A percentile compares a stretch with the other conserved stretches of the same genome.
phyloP scores from a whole-genome alignment of 2,888 invertebrate genomes.

The Euplagia quadripunctaria region DNA sequence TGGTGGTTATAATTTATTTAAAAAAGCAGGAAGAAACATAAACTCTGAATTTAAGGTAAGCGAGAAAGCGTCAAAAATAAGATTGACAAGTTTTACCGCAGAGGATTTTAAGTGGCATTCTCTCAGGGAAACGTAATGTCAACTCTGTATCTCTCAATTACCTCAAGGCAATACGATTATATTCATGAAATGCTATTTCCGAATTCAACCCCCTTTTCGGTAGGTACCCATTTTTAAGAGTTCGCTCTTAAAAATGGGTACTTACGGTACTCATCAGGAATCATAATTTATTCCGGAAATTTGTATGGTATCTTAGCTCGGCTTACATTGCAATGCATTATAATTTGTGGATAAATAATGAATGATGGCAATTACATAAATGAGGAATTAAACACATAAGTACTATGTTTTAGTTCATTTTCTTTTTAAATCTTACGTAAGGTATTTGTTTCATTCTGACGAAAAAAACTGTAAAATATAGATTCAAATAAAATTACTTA shows the following conservation, averaged over 20 bases:
- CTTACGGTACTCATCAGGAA: too few relatives aligned
- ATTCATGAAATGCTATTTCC: conserved; percentile 33
- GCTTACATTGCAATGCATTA: neutral
- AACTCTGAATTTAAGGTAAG: conserved; percentile 1
- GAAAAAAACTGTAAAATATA: too few relatives aligned
- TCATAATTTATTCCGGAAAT: neutral
- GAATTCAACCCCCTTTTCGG: conserved; percentile 1
- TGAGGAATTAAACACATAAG: neutral
- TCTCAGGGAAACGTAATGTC: conserved; percentile 15
- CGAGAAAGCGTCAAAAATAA: conserved; percentile 21
- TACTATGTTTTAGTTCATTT: too few relatives aligned
- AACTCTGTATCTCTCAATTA: conserved; percentile 22
- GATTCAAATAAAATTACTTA: too few relatives aligned
- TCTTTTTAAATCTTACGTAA: too few relatives aligned
- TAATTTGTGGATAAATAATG: neutral
- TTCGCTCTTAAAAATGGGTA: too few relatives aligned
- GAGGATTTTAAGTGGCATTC: conserved; percentile 21
- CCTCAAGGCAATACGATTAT: conserved; percentile 24
- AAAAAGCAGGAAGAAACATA: conserved; percentile 1
- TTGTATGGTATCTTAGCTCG: neutral
- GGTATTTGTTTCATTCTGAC: too few relatives aligned
- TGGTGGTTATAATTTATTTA: too few relatives aligned
- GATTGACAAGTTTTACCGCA: conserved; percentile 25
- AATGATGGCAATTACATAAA: too few relatives aligned
- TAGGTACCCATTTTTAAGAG: neutral